Evolutionary conservation across 1,140 invertebrate species (phyloP), one percentile per base, ranked within the genome.

Genomic region (Heliconius hermathena): DNA sequence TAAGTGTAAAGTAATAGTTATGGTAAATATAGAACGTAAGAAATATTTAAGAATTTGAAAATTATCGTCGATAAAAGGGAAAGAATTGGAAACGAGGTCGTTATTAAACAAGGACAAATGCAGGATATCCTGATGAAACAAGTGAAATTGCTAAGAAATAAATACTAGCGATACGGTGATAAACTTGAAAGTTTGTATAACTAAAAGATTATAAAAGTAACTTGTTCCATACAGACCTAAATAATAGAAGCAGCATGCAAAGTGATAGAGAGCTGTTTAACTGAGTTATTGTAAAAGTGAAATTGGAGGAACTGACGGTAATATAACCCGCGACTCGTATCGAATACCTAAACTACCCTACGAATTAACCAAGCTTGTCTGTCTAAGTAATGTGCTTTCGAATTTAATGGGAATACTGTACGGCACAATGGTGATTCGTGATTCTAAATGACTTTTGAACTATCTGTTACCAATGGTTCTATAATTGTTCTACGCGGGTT

Each of bases 201-300:
- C 76, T 76, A 85, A 77, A 82, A 83, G 84, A 38, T 90, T 88
- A 82, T 79, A 81, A 84, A 85, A 84, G 82, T 86, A 73, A 83
- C 76, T 84, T 89, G 82, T 83, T 86, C 81, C 82, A 90, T 84
- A 88, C 83, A 88, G 84, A 88, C 78, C 82, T 89, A 90, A 92
- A 91, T 90, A 91, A 89, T 89, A 91, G 88, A 93, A 93, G 92
- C 92, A 84, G 87, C 93, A 94, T 94, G 93, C 93, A 91, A 88
- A 93, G 91, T 93, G 91, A 89, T 81, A 94, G 90, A 92, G 82
- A 89, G 85, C 89, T 83, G 85, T 90, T 87, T 88, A 87, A 91
- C 86, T 87, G 91, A 92, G 88, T 94, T 90, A 84, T 84, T 91
- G 91, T 93, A 89, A 84, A 86, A 91, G 89, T 93, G 89, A 88